Percentiles rank a stretch among this genome's conserved stretches.
phyloP scores from a whole-genome alignment of 2,113 vertebrate genomes.

The Heterocephalus glaber region DNA sequence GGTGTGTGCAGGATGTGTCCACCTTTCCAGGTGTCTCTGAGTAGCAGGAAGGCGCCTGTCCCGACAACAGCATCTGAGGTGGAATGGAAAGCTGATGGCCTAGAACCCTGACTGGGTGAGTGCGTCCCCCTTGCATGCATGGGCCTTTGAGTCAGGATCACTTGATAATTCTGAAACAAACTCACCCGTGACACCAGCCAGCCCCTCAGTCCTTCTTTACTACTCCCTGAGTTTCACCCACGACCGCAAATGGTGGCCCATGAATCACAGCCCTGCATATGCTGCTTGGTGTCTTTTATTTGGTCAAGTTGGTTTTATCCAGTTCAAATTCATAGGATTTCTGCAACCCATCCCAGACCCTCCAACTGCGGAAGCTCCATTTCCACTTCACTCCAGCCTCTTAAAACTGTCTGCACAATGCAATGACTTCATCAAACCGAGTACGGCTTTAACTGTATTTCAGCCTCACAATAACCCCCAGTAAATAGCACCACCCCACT shows the following conservation, averaged over 20 bases:
- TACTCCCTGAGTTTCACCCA: neutral
- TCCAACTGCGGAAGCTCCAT: neutral
- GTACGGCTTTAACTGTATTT: neutral
- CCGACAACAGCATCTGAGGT: neutral
- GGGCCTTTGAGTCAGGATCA: neutral
- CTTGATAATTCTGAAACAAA: neutral
- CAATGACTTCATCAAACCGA: neutral
- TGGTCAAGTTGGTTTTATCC: neutral
- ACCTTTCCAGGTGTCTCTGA: neutral
- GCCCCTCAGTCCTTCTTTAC: neutral
- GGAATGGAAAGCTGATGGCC: neutral
- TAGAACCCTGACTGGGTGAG: neutral
- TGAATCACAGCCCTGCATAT: neutral
- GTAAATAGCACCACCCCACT: neutral
- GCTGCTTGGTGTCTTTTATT: neutral
- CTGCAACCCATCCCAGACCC: neutral
- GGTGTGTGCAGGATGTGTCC: neutral
- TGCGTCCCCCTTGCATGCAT: fast-evolving
- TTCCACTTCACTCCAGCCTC: neutral
- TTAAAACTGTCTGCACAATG: neutral
- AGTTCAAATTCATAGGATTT: neutral
- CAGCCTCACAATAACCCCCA: neutral
- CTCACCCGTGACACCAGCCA: neutral
- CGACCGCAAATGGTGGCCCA: neutral
- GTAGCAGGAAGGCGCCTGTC: neutral